Evolutionary conservation across 2,113 vertebrate species (phyloP), one percentile per base, ranked within the genome.

Genomic region (Antigone vipio): DNA sequence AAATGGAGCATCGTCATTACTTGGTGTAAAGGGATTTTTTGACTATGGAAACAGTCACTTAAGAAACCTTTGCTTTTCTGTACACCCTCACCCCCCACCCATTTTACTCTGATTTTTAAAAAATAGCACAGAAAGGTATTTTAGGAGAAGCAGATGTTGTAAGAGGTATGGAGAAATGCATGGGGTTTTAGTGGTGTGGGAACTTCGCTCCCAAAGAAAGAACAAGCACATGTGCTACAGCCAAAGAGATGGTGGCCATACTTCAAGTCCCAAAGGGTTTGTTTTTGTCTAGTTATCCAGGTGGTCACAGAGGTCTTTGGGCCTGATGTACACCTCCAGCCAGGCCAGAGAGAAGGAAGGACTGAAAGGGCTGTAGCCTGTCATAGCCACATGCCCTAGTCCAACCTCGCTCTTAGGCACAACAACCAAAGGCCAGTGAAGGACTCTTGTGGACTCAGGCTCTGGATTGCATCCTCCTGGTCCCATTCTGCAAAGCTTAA

Each of bases 1-100:
- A 81, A 60, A 47, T 3, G 11, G 9, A 67, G 12, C 27, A 74
- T 53, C 72, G 15, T 29, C 27, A 22, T 91, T 53, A 78, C 22
- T 81, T 77, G 38, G 29, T 75, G 16, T 71, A 83, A 88, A 82
- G 60, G 17, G 27, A 53, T 40, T 80, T 80, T 91, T 77, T 91
- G 22, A 35, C 49, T 68, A n/a, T 53, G 49, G 52, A 92, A 89
- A 73, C 21, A 71, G n/a, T 55, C 27, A 81, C 11, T 49, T 74
- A 34, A 22, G 52, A 78, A 64, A 79, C 15, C 5, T 68, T 60
- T 66, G 32, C 21, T 72, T 88, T 82, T 82, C 66, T 66, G 17
- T 16, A 74, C 42, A 9, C 52, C 17, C 15, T 35, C 14, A 71
- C 19, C 14, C 6, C 9, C 15, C 3, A 8, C 2, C 16, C 47